phyloP scores from a whole-genome alignment of 2,113 vertebrate genomes.

The Baryphthengus martii region DNA sequence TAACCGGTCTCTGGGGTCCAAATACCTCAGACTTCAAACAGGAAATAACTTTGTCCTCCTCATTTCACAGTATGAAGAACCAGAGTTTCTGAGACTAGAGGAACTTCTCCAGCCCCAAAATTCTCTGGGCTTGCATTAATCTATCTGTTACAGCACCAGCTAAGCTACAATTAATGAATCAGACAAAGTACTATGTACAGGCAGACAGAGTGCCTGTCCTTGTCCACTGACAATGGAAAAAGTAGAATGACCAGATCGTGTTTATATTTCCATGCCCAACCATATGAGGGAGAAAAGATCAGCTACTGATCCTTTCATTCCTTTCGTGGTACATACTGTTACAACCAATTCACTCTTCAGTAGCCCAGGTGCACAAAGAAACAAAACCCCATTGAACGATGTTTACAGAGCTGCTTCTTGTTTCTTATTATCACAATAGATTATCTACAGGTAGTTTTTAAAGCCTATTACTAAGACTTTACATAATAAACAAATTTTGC shows the following conservation, averaged over 20 bases:
- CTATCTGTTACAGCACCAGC: neutral
- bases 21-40: neutral
- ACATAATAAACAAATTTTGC: neutral
- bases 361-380: neutral
- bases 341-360: accelerated
- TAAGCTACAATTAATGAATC: neutral
- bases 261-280: neutral
- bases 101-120: neutral
- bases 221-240: neutral
- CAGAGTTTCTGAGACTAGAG: neutral
- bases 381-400: neutral
- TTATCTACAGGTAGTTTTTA: neutral
- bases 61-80: neutral
- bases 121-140: neutral
- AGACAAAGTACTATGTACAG: neutral
- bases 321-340: neutral
- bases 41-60: neutral
- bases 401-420: neutral
- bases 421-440: neutral
- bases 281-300: neutral
- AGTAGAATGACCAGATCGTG: neutral
- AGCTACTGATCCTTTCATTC: neutral
- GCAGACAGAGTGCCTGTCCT: neutral
- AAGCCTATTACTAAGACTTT: neutral
- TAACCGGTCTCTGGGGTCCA: neutral